A percentile compares a stretch with the other conserved stretches of the same genome.
phyloP scores from a whole-genome alignment of 2,888 invertebrate genomes.

The Ophraella communa region DNA sequence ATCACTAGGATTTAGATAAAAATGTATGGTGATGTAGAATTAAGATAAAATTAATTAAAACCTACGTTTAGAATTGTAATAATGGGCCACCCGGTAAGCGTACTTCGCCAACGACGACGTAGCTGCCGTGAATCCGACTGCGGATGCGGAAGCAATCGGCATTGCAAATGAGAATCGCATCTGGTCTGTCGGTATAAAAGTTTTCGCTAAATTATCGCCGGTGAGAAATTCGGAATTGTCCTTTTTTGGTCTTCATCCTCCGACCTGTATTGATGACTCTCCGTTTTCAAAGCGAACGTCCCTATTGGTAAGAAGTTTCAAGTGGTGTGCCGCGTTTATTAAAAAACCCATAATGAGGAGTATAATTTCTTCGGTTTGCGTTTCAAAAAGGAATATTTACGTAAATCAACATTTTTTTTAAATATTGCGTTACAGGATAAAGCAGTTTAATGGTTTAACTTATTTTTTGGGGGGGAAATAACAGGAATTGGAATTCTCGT shows the following conservation, averaged over 20 bases:
- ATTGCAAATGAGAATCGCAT: conserved; percentile 41
- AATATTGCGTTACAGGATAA: too few relatives aligned
- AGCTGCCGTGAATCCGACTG: conserved; percentile 1
- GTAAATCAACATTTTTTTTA: too few relatives aligned
- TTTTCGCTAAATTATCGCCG: conserved; percentile 36
- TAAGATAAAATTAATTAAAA: too few relatives aligned
- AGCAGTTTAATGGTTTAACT: too few relatives aligned
- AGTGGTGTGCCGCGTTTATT: neutral
- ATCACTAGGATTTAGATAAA: too few relatives aligned
- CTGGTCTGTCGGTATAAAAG: conserved; percentile 33
- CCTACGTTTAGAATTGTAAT: too few relatives aligned
- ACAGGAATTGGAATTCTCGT: too few relatives aligned
- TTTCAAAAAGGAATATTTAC: too few relatives aligned
- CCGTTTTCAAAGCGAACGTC: conserved; percentile 19
- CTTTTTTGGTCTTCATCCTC: conserved; percentile 13
- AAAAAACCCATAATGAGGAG: neutral
- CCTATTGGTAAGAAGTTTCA: conserved; percentile 13
- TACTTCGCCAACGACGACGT: too few relatives aligned
- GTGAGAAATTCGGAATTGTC: conserved; percentile 31
- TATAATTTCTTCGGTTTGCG: neutral
- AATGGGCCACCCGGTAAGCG: neutral
- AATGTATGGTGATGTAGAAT: too few relatives aligned
- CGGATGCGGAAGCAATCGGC: conserved; percentile 40
- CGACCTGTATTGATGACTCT: conserved; percentile 12
- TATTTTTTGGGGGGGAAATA: too few relatives aligned